These are phyloP conservation scores for Hypomecis punctinalis DNA, from an alignment of 2,888 invertebrate genomes.

Conservation along the genomic window DNA sequence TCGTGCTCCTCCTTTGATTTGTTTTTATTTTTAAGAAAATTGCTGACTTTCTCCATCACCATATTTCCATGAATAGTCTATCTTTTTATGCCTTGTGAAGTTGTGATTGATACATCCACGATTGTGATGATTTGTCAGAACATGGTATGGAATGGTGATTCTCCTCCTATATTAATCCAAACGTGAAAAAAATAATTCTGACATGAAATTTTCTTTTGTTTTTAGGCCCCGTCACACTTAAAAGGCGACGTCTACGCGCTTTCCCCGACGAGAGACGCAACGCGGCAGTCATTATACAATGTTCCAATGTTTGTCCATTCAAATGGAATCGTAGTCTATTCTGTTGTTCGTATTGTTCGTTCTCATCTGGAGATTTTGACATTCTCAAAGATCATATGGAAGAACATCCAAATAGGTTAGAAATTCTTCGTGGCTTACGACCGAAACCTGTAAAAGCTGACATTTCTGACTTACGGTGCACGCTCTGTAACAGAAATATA, in stretches of 20 bases:
- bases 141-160: no score
- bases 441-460: conserved; percentile 61
- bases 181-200: neutral
- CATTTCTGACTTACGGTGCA: conserved; percentile 63
- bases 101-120: no score
- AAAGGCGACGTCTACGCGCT: conserved; percentile 71
- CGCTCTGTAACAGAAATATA: conserved; percentile 57
- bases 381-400: conserved; percentile 58
- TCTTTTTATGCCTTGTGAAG: no score
- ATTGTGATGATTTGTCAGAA: no score
- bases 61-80: no score
- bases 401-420: conserved; percentile 60
- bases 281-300: conserved; percentile 70
- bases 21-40: no score
- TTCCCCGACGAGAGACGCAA: conserved; percentile 74
- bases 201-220: conserved; percentile 67
- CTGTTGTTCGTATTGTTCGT: conserved; percentile 66
- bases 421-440: conserved; percentile 31
- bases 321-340: conserved; percentile 70
- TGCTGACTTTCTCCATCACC: no score
- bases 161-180: no score
- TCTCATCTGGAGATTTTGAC: conserved; percentile 63
- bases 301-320: conserved; percentile 73
- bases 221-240: conserved; percentile 67
- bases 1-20: no score